A percentile compares a stretch with the other conserved stretches of the same genome.
phyloP scores from a whole-genome alignment of 2,113 vertebrate species.

The Rhea pennata region DNA sequence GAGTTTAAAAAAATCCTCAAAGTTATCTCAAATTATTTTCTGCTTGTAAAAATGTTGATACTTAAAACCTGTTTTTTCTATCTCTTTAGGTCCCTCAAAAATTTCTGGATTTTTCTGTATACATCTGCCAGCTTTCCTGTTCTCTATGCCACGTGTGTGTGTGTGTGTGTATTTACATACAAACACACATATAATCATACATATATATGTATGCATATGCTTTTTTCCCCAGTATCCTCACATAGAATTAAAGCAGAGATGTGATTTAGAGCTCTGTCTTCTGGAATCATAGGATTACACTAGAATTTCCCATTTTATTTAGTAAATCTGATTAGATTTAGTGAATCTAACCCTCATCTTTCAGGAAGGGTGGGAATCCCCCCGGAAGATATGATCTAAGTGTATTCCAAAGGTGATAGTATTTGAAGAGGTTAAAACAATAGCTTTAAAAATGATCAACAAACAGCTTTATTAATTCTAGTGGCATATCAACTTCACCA shows the following conservation, averaged over 20 bases:
- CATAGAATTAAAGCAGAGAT: background rate
- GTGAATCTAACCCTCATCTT: background rate
- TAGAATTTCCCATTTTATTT: background rate
- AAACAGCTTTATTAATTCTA: background rate
- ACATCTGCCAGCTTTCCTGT: accelerated
- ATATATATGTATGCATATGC: too few relatives aligned
- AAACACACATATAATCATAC: background rate
- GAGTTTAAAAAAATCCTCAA: background rate
- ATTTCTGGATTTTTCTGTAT: background rate
- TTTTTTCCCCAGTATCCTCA: background rate
- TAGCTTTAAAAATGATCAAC: background rate
- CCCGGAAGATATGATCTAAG: background rate
- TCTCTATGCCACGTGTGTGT: background rate
- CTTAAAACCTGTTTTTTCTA: background rate
- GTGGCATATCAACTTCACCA: background rate
- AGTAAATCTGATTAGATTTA: background rate
- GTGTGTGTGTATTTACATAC: background rate
- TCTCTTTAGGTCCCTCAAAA: background rate
- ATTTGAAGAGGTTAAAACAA: background rate
- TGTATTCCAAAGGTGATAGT: background rate
- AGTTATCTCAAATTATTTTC: background rate
- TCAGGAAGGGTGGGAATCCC: background rate
- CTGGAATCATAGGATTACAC: background rate
- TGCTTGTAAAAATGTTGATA: background rate
- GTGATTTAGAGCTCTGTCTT: background rate